These are phyloP conservation scores for Meteorus colon DNA, from an alignment of 2,888 invertebrate species.

Conservation along the genomic window DNA sequence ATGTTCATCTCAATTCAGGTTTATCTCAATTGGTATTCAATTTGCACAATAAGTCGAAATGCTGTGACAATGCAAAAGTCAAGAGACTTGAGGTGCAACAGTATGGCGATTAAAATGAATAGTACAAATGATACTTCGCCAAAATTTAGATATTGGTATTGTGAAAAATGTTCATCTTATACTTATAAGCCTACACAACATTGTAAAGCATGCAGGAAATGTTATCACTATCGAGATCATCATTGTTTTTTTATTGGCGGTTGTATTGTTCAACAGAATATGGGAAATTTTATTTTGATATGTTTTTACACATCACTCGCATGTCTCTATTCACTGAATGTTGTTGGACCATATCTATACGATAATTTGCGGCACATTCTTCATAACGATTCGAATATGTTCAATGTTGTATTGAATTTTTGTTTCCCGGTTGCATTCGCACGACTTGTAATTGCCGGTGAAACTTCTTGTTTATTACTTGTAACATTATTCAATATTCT, in stretches of 20 bases:
- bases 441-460: constrained; percentile 53
- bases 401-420: constrained; percentile 59
- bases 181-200: constrained; percentile 62
- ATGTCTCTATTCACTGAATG: constrained; percentile 59
- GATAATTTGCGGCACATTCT: constrained; percentile 55
- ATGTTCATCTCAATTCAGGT: constrained; percentile 62
- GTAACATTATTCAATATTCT: constrained; percentile 60
- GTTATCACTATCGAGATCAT: constrained; percentile 64
- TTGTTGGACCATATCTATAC: constrained; percentile 60
- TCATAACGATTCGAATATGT: constrained; percentile 44
- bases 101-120: constrained; percentile 42
- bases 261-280: constrained; percentile 63
- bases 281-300: constrained; percentile 65
- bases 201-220: constrained; percentile 61
- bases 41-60: constrained; percentile 58
- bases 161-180: constrained; percentile 60
- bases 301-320: constrained; percentile 63
- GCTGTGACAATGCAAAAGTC: constrained; percentile 51
- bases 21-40: constrained; percentile 65
- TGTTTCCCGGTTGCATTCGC: constrained; percentile 63
- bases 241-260: constrained; percentile 65
- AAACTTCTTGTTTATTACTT: constrained; percentile 57
- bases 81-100: constrained; percentile 35
- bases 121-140: background rate
- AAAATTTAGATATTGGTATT: constrained; percentile 62